Evolutionary conservation across 2,888 invertebrate genomes (phyloP), one percentile per base, ranked within the genome.

Genomic region (Philereme vetulata): DNA sequence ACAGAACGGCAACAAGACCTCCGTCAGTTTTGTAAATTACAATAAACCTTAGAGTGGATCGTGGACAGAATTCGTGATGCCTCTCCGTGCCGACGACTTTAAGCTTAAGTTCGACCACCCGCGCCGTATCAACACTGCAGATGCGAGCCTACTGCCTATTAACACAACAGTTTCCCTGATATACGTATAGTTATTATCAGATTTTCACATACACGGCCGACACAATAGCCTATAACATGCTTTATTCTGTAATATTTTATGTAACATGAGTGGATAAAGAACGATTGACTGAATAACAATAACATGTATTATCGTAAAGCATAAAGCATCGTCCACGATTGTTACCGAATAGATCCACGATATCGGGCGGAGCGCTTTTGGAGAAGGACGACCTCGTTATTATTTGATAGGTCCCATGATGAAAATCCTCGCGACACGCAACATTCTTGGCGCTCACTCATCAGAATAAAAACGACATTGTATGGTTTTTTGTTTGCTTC

Each of bases 21-120:
- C 80, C 80, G 84, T 86, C 86, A 88, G 87, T 88, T 90, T 90
- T 90, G 85, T 88, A 90, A 90, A 90, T 89, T 88, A 89, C 88
- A 86, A 86, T 89, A 89, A 90, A 90, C 88, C 87, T 85, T 84
- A 79, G 78, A 84, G 80, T 75, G 80, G 81, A 82, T 85, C 89
- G 90, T 88, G 89, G 75, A 76, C 74, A 75, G 90, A 90, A 91
- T 90, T 80, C 78, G 70, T 83, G 88, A 89, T 89, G 84, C 72
- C 80, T 77, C 68, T 74, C 77, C 77, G 74, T 77, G 74, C 75
- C 76, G 77, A 72, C 83, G 84, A 90, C 87, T 88, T 86, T 84
- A 81, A 86, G 85, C 85, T 86, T 86, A 86, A 76, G 75, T 69
- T 71, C 72, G 76, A 71, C 71, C 80, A 71, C 75, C 71, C 79